phyloP scores from a whole-genome alignment of 2,888 invertebrate genomes.

The Anthophora plumipes region DNA sequence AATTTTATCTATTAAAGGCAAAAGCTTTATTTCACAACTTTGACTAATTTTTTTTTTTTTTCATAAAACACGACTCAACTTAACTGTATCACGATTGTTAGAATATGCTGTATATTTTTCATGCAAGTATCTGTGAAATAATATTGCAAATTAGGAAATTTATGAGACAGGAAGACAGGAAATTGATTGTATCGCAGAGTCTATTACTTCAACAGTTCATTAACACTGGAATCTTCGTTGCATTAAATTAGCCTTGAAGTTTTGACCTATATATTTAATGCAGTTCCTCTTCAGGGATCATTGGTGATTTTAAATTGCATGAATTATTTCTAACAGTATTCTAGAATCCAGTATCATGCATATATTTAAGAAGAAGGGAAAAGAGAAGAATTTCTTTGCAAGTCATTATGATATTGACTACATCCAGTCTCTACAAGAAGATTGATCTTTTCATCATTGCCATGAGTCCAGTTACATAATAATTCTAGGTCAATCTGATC shows the following conservation, averaged over 20 bases:
- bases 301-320: not conserved
- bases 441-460: too few relatives aligned
- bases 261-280: conserved; percentile 20
- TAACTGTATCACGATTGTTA: too few relatives aligned
- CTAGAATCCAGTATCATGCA: not conserved
- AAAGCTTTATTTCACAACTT: too few relatives aligned
- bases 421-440: too few relatives aligned
- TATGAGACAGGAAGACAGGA: conserved; percentile 1
- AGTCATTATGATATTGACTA: too few relatives aligned
- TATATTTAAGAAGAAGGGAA: too few relatives aligned
- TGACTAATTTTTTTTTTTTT: too few relatives aligned
- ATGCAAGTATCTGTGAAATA: not conserved
- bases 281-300: not conserved
- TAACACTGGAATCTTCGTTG: not conserved
- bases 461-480: too few relatives aligned
- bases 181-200: conserved; percentile 7
- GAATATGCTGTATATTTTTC: not conserved
- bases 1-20: too few relatives aligned
- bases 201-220: conserved; percentile 15
- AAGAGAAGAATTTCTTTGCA: too few relatives aligned
- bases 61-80: too few relatives aligned
- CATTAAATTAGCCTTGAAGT: conserved; percentile 32
- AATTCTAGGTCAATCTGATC: too few relatives aligned
- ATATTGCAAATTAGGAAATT: not conserved
- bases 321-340: not conserved